These are phyloP conservation scores for Plotosus lineatus DNA, from an alignment of 2,113 vertebrate genomes.

Conservation along the genomic window DNA sequence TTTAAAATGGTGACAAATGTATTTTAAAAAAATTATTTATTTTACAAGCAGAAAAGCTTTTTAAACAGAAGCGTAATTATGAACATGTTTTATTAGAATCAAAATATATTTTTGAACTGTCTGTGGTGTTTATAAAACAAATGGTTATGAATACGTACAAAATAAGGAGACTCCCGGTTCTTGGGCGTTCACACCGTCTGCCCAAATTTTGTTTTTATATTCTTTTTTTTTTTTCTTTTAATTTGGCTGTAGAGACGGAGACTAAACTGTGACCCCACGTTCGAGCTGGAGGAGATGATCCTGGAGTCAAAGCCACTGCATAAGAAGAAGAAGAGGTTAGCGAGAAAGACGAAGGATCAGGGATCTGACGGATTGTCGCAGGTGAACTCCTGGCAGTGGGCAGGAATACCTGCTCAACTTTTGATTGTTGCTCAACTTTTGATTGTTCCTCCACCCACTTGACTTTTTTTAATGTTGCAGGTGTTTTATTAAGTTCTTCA, in stretches of 20 bases:
- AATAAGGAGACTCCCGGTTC: not conserved
- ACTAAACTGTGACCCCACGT: constrained; percentile 93
- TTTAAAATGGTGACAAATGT: too few relatives aligned
- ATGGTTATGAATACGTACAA: not conserved
- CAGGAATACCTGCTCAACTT: not conserved
- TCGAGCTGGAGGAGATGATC: constrained; percentile 99
- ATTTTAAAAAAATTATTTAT: too few relatives aligned
- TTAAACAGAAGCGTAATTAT: too few relatives aligned
- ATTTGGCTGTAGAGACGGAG: constrained; percentile 77
- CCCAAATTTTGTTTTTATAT: not conserved
- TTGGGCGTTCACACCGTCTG: not conserved
- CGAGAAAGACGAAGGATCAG: constrained; percentile 83
- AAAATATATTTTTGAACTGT: not conserved
- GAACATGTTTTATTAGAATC: not conserved
- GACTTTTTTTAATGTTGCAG: not conserved
- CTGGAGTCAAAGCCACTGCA: constrained; percentile 96
- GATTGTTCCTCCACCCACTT: not conserved
- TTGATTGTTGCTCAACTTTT: not conserved
- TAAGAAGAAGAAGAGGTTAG: constrained; percentile 96
- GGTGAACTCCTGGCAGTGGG: constrained; percentile 10
- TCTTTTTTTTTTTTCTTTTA: not conserved
- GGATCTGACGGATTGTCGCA: constrained; percentile 65
- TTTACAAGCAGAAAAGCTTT: too few relatives aligned
- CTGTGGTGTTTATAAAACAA: not conserved
- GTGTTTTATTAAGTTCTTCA: not conserved